Conservation (phyloP, 2,113 vertebrate genomes). For the Amphiprion ocellaris region DNA sequence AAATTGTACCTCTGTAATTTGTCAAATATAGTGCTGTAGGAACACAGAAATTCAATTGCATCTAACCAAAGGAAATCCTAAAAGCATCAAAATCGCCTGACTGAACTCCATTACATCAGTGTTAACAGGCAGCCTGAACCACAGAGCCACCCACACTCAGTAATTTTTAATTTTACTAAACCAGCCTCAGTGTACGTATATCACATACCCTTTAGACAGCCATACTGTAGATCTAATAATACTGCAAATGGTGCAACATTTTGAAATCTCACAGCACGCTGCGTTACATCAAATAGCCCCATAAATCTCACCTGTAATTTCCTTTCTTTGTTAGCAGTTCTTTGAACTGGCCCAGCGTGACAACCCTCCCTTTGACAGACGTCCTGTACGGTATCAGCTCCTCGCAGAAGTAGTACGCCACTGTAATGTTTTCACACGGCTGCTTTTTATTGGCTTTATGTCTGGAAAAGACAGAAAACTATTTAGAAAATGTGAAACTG, state of each 20-base stretch:
- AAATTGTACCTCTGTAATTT: too few species aligned
- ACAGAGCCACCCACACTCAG: too few species aligned
- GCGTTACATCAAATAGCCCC: neutral
- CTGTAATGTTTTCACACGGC: slow-evolving; percentile 90
- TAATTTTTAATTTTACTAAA: too few species aligned
- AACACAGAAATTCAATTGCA: too few species aligned
- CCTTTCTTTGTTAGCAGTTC: slow-evolving; percentile 98
- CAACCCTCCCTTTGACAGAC: slow-evolving; percentile 88
- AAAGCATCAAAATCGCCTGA: too few species aligned
- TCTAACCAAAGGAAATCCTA: too few species aligned
- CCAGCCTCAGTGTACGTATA: too few species aligned
- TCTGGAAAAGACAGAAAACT: slow-evolving; percentile 69
- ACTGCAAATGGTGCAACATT: neutral
- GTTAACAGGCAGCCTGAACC: too few species aligned
- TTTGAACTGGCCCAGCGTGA: slow-evolving; percentile 96
- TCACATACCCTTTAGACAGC: too few species aligned
- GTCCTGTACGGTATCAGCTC: slow-evolving; percentile 96
- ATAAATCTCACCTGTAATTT: slow-evolving; percentile 89
- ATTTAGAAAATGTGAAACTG: neutral
- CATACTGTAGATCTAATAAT: neutral
- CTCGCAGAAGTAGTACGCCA: slow-evolving; percentile 97
- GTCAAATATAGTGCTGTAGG: too few species aligned
- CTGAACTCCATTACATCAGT: too few species aligned
- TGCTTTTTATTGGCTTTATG: slow-evolving; percentile 86
- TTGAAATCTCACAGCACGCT: too few species aligned